phyloP scores from a whole-genome alignment of 2,888 invertebrate genomes.

The Hemaris fuciformis region DNA sequence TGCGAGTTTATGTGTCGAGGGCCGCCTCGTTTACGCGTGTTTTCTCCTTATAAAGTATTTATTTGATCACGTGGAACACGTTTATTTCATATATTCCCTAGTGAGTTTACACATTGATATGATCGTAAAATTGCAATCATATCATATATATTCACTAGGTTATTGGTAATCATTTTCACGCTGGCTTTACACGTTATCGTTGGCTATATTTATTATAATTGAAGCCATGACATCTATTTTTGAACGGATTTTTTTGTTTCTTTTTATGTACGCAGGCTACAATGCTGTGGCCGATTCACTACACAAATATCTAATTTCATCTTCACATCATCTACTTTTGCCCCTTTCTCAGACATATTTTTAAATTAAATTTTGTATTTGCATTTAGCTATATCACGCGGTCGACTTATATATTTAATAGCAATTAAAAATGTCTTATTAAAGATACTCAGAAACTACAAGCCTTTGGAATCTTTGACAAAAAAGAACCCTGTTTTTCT shows the following conservation, averaged over 20 bases:
- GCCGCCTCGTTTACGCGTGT: background rate
- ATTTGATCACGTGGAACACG: background rate
- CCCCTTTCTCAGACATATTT: background rate
- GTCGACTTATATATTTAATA: no score
- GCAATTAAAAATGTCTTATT: no score
- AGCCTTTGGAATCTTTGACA: no score
- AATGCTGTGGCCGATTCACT: no score
- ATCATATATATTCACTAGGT: background rate
- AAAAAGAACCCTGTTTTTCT: no score
- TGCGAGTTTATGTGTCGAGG: background rate
- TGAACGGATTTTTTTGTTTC: no score
- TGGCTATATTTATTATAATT: background rate
- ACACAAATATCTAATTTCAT: background rate
- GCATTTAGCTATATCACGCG: no score
- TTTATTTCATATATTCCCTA: background rate
- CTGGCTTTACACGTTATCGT: background rate
- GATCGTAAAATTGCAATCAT: background rate
- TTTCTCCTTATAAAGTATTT: slow-evolving; percentile 5
- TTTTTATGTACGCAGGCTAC: no score
- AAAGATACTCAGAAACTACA: no score
- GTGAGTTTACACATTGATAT: background rate
- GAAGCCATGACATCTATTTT: background rate
- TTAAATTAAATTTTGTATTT: no score
- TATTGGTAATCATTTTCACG: background rate
- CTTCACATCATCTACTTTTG: background rate